These are phyloP conservation scores for Panurus biarmicus DNA, from an alignment of 2,113 vertebrate species.

Conservation along the genomic window DNA sequence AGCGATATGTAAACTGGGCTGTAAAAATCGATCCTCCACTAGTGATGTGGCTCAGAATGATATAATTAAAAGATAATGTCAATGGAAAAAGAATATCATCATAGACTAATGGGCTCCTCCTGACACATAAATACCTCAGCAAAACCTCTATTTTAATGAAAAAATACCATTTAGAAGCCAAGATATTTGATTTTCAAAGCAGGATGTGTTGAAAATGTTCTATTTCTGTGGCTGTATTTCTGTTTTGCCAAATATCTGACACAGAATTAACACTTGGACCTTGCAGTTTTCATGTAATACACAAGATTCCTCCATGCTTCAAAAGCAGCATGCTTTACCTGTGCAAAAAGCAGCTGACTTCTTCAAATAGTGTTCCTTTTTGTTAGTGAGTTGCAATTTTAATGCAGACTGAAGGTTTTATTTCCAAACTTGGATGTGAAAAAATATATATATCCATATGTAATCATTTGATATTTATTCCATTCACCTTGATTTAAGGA, in stretches of 20 bases:
- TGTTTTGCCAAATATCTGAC: slow-evolving; percentile 1
- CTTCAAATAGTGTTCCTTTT: neutral
- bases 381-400: neutral
- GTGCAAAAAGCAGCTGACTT: neutral
- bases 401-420: neutral
- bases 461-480: neutral
- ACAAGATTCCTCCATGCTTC: neutral
- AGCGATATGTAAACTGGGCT: slow-evolving; percentile 10
- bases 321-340: neutral
- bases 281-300: neutral
- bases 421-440: neutral
- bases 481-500: neutral
- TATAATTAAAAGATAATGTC: slow-evolving; percentile 44
- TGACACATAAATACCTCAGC: slow-evolving; percentile 18
- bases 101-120: slow-evolving; percentile 19
- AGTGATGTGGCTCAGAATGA: slow-evolving; percentile 30
- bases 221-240: neutral
- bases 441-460: neutral
- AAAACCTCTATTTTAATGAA: slow-evolving; percentile 32
- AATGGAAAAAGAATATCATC: slow-evolving; percentile 32
- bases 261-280: neutral
- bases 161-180: slow-evolving; percentile 45
- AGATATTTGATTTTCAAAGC: slow-evolving; percentile 20
- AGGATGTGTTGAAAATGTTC: slow-evolving; percentile 21
- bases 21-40: slow-evolving; percentile 39